Evolutionary conservation across 2,888 invertebrate species (phyloP).

Genomic region (Lasioglossum vierecki): DNA sequence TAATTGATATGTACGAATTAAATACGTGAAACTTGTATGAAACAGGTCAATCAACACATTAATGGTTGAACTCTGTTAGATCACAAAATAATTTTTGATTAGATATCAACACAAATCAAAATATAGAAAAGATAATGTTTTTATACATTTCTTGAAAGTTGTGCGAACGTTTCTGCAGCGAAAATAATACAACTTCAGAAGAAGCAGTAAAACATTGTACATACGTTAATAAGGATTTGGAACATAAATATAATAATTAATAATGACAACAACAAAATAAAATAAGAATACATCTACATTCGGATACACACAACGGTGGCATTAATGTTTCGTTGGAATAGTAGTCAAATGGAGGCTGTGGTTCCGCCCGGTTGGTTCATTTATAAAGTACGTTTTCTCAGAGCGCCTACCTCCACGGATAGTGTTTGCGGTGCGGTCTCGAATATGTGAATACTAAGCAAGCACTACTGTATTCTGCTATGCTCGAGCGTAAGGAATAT

Average conservation of each 20-base stretch:
- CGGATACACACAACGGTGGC: no score
- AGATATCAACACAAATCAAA: background rate
- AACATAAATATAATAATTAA: no score
- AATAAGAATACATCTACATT: no score
- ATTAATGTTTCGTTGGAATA: background rate
- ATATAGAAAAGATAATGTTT: background rate
- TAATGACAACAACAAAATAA: no score
- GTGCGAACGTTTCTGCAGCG: background rate
- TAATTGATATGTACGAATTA: no score
- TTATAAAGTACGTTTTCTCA: background rate
- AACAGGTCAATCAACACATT: no score
- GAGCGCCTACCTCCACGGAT: background rate
- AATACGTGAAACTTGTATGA: no score
- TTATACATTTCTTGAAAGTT: background rate
- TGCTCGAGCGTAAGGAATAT: background rate
- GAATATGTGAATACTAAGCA: background rate
- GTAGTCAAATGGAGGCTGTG: background rate
- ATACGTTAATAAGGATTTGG: no score
- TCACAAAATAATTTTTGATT: no score
- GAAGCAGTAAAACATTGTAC: no score
- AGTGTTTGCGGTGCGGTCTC: background rate
- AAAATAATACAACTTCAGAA: background rate
- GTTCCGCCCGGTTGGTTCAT: background rate
- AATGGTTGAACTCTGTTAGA: no score
- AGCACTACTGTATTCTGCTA: background rate